Conservation (phyloP, 2,797 vertebrate genomes). For the Lithobates sylvaticus region DNA sequence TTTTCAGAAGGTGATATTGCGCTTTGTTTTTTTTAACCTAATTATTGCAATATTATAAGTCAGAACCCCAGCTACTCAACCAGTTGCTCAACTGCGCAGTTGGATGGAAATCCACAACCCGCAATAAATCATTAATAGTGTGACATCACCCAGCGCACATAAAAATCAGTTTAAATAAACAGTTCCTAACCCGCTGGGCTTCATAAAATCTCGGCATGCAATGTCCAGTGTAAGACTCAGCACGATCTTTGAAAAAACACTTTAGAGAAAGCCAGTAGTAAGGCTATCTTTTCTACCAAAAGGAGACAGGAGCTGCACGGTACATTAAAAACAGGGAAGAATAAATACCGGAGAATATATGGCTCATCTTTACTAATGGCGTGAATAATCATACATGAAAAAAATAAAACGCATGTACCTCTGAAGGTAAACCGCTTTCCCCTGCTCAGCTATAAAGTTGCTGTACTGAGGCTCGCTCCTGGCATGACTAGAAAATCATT, state of each 20-base stretch:
- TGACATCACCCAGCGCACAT: not conserved
- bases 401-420: slow-evolving; percentile 22
- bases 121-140: not conserved
- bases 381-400: slow-evolving; percentile 14
- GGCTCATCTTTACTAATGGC: slow-evolving; percentile 15
- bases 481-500: slow-evolving; percentile 58
- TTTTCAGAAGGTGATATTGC: not conserved
- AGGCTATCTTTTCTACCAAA: slow-evolving; percentile 5
- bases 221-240: not conserved
- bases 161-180: not conserved
- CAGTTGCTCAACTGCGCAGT: not conserved
- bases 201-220: slow-evolving; percentile 6
- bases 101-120: not conserved
- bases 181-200: not conserved
- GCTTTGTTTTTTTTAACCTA: not conserved
- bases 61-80: not conserved
- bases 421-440: slow-evolving; percentile 56
- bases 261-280: not conserved
- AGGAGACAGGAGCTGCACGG: not conserved
- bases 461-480: slow-evolving; percentile 34
- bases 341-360: not conserved
- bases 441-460: slow-evolving; percentile 46
- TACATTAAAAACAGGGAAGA: not conserved
- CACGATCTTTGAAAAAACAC: not conserved
- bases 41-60: not conserved